Evolutionary conservation across 2,113 vertebrate genomes (phyloP).

Genomic region (Atractosteus spatula): DNA sequence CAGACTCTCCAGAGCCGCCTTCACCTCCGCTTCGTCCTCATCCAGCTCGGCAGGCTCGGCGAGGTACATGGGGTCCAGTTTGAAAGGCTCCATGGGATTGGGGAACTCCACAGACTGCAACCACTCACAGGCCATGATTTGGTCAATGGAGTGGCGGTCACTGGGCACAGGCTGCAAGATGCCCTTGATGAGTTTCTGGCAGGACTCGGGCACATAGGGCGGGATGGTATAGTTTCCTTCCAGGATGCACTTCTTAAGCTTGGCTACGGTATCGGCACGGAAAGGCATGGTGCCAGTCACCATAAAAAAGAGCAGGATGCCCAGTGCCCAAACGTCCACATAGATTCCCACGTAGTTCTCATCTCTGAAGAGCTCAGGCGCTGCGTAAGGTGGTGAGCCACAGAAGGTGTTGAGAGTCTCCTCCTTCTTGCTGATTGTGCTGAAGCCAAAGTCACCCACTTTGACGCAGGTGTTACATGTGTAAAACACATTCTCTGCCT

Average conservation of each 20-base stretch:
- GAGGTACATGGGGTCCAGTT: constrained; percentile 82
- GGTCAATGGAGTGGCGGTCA: constrained; percentile 76
- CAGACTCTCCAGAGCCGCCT: constrained; percentile 69
- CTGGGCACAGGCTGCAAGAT: constrained; percentile 80
- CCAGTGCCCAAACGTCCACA: constrained; percentile 92
- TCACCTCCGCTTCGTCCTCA: constrained; percentile 83
- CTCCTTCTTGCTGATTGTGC: constrained; percentile 81
- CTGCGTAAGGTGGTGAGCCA: constrained; percentile 92
- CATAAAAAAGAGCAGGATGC: constrained; percentile 92
- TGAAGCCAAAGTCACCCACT: constrained; percentile 97
- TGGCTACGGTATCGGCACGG: constrained; percentile 89
- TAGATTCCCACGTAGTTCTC: constrained; percentile 83
- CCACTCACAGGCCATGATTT: constrained; percentile 88
- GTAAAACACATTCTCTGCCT: constrained; percentile 95
- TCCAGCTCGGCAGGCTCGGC: constrained; percentile 60
- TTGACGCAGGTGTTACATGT: constrained; percentile 86
- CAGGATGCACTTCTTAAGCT: constrained; percentile 90
- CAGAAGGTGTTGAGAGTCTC: constrained; percentile 93
- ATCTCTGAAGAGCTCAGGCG: constrained; percentile 90
- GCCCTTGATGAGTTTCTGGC: constrained; percentile 79
- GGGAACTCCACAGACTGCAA: constrained; percentile 81
- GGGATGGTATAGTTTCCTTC: constrained; percentile 80
- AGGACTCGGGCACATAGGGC: constrained; percentile 74
- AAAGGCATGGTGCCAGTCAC: constrained; percentile 88
- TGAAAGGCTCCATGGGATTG: constrained; percentile 78